Conservation (phyloP, 2,797 vertebrate genomes). For the Margarornis squamiger region DNA sequence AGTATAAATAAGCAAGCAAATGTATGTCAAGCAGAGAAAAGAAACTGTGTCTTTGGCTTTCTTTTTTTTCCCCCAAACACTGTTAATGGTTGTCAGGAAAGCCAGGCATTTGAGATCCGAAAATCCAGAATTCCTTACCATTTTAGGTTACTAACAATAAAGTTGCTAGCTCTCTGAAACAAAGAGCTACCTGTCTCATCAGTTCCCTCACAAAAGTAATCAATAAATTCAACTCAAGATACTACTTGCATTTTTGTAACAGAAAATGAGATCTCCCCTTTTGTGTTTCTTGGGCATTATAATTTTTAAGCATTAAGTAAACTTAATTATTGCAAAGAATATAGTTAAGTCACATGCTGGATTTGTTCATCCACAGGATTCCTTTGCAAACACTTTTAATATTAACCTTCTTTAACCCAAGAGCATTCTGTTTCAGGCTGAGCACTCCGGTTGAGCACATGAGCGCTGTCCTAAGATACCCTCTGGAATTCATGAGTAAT, state of each 20-base stretch:
- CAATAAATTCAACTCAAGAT: not conserved
- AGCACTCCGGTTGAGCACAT: not conserved
- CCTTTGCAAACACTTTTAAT: not conserved
- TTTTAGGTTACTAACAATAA: not conserved
- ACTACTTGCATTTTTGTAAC: not conserved
- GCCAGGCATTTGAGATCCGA: not conserved
- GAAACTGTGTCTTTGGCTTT: rapidly evolving
- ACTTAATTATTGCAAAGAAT: not conserved
- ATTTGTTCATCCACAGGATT: not conserved
- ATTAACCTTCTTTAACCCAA: not conserved
- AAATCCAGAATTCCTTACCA: not conserved
- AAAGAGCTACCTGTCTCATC: not conserved
- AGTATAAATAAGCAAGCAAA: not conserved
- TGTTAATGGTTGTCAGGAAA: not conserved
- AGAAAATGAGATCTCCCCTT: not conserved
- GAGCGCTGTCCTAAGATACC: not conserved
- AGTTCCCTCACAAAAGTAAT: not conserved
- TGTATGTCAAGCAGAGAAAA: not conserved
- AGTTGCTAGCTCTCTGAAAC: not conserved
- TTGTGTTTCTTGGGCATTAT: not conserved
- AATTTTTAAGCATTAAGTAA: not conserved
- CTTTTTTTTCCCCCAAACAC: not conserved
- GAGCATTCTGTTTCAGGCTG: not conserved
- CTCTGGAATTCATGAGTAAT: constrained; percentile 40
- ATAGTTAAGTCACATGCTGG: not conserved